Percentiles rank a stretch among this genome's conserved stretches.
Conservation (phyloP, 2,797 vertebrate species). For the Phataginus tetradactyla region DNA sequence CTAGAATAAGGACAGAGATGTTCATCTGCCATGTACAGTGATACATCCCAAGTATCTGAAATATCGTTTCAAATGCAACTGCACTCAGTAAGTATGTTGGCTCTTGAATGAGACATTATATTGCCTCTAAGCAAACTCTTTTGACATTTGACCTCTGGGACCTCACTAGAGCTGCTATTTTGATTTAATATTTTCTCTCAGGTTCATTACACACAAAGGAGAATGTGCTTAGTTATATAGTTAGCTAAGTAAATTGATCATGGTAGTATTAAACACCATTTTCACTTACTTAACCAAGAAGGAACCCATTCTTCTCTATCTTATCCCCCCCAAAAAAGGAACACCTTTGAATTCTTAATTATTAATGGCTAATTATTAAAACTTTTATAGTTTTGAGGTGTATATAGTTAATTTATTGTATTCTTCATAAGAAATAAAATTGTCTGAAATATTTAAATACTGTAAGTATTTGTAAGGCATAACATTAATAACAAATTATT, state of each 20-base stretch:
- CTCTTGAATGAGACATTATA: neutral
- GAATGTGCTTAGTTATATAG: neutral
- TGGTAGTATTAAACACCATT: neutral
- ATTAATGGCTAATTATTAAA: neutral
- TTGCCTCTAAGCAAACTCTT: neutral
- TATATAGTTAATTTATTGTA: neutral
- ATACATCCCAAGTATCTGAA: neutral
- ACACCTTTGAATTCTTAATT: neutral
- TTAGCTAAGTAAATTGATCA: neutral
- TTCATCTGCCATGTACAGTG: neutral
- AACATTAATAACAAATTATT: neutral
- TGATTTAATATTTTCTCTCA: slow-evolving; percentile 41
- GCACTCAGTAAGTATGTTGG: neutral
- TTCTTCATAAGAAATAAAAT: neutral
- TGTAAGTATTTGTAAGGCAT: neutral
- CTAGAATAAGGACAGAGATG: neutral
- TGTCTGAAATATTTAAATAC: neutral
- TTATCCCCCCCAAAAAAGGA: neutral
- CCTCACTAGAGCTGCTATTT: neutral
- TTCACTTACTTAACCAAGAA: neutral
- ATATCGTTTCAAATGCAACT: neutral
- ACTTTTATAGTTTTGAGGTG: neutral
- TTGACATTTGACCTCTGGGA: slow-evolving; percentile 24
- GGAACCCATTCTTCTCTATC: neutral
- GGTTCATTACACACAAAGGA: neutral